phyloP scores from a whole-genome alignment of 2,888 invertebrate species.

The Napeogenes inachia region DNA sequence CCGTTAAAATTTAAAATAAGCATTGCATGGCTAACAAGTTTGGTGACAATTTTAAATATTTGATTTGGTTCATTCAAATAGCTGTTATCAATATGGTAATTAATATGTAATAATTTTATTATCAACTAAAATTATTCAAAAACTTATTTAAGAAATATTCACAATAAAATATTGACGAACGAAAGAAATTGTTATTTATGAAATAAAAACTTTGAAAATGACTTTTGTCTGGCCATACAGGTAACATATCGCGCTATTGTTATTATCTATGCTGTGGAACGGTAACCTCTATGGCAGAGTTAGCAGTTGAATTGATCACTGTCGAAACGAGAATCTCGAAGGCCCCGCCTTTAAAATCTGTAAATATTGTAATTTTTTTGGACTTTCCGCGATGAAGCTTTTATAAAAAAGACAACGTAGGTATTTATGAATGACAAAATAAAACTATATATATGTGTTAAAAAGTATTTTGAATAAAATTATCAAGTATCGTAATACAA shows the following conservation, averaged over 20 bases:
- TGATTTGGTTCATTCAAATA: not conserved
- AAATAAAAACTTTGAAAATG: conserved; percentile 5
- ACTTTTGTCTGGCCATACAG: conserved; percentile 16
- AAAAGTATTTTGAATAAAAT: conserved; percentile 15
- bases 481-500: conserved; percentile 29
- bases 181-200: no score
- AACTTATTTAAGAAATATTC: no score
- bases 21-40: not conserved
- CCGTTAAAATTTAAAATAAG: no score
- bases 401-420: conserved; percentile 59
- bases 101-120: no score
- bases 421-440: conserved; percentile 45
- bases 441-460: conserved; percentile 17
- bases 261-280: conserved; percentile 35
- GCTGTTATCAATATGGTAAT: no score
- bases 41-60: conserved; percentile 1
- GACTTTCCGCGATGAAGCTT: conserved; percentile 65
- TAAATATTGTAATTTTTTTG: conserved; percentile 60
- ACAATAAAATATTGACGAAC: no score
- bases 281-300: conserved; percentile 48
- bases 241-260: not conserved
- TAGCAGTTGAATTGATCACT: conserved; percentile 65
- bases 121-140: no score
- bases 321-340: conserved; percentile 67
- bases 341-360: conserved; percentile 70